phyloP scores from a whole-genome alignment of 2,888 invertebrate species.

The Rutpela maculata region DNA sequence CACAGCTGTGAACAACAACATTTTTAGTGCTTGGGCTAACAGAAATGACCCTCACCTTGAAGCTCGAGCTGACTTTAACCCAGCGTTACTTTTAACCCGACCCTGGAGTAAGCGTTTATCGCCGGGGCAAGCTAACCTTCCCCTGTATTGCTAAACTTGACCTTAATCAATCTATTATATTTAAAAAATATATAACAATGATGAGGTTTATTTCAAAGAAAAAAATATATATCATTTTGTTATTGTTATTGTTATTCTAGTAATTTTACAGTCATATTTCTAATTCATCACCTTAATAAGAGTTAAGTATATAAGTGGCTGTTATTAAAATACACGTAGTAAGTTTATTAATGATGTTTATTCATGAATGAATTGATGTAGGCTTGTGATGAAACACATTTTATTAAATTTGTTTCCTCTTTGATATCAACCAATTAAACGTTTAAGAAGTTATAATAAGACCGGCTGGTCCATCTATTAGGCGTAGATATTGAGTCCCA shows the following conservation, averaged over 20 bases:
- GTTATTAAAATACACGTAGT: conserved; percentile 28
- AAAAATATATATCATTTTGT: not conserved
- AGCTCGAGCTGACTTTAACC: too few species aligned
- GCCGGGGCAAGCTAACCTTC: too few species aligned
- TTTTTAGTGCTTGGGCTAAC: too few species aligned
- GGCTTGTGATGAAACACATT: conserved; percentile 39
- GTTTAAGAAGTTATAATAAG: conserved; percentile 33
- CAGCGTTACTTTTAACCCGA: too few species aligned
- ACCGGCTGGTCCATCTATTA: conserved; percentile 42
- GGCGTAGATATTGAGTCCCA: conserved; percentile 54
- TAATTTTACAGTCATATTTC: conserved; percentile 7
- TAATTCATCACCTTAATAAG: conserved; percentile 15
- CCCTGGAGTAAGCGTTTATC: too few species aligned
- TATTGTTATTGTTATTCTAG: not conserved
- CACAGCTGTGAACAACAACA: too few species aligned
- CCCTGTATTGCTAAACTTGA: too few species aligned
- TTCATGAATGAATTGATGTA: conserved; percentile 38
- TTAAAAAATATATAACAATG: too few species aligned
- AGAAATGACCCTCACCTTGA: too few species aligned
- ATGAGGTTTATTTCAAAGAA: too few species aligned
- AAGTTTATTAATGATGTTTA: conserved; percentile 39
- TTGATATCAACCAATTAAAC: conserved; percentile 43
- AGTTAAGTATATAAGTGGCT: conserved; percentile 20
- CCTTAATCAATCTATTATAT: too few species aligned
- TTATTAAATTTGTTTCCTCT: conserved; percentile 41